Evolutionary conservation across 2,888 invertebrate genomes (phyloP).

Genomic region (Laspeyria flexula): DNA sequence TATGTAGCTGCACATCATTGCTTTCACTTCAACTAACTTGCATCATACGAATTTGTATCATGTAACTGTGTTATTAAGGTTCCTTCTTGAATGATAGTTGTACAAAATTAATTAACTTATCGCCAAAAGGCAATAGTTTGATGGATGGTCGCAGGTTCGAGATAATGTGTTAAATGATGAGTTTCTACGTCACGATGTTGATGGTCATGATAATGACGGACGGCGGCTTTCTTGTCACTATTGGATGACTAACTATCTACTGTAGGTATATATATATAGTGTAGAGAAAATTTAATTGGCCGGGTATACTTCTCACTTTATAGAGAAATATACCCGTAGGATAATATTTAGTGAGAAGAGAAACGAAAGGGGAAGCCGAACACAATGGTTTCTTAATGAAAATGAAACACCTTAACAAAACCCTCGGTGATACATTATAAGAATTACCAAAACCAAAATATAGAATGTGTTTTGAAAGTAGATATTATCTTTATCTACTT

Average conservation of each 20-base stretch:
- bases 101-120: constrained; percentile 38
- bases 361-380: too few relatives aligned
- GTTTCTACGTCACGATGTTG: background rate
- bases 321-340: too few relatives aligned
- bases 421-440: too few relatives aligned
- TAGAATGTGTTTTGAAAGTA: too few relatives aligned
- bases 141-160: constrained; percentile 24
- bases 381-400: too few relatives aligned
- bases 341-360: too few relatives aligned
- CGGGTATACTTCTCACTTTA: too few relatives aligned
- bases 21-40: constrained; percentile 25
- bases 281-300: too few relatives aligned
- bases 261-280: too few relatives aligned
- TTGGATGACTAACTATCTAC: background rate
- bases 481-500: too few relatives aligned
- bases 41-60: constrained; percentile 15
- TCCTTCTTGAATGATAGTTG: constrained; percentile 16
- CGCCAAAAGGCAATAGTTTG: constrained; percentile 30
- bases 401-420: too few relatives aligned
- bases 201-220: background rate
- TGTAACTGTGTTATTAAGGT: constrained; percentile 3
- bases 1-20: constrained; percentile 13
- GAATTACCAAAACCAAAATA: too few relatives aligned
- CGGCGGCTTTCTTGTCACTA: constrained; percentile 1
- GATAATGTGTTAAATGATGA: constrained; percentile 26